phyloP scores from a whole-genome alignment of 2,797 vertebrate species.

The Rhinichthys osculus region DNA sequence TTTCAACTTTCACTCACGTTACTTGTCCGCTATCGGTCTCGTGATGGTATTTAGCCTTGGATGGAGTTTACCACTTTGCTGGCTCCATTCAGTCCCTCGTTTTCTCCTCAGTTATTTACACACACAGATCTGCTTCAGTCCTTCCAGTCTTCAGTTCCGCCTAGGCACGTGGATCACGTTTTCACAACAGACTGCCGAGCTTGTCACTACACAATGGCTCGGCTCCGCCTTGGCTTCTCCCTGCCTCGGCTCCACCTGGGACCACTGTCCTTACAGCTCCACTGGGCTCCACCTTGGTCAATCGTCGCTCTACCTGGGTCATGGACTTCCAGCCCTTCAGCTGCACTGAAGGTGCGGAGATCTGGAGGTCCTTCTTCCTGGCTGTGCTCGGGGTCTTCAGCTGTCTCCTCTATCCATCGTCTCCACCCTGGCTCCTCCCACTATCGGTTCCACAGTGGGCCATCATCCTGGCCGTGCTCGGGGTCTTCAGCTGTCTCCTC shows the following conservation, averaged over 20 bases:
- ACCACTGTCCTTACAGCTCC: background rate
- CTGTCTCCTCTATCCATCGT: no score
- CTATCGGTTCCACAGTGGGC: no score
- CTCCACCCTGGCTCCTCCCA: background rate
- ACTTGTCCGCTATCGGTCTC: no score
- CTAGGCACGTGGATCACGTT: background rate
- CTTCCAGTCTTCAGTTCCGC: background rate
- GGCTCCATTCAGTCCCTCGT: background rate
- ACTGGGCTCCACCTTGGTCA: background rate
- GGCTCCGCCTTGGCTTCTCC: background rate
- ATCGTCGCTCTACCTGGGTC: background rate
- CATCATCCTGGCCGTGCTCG: no score
- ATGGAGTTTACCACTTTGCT: no score
- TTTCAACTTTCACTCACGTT: no score
- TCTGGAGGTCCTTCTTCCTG: no score
- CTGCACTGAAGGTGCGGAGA: no score
- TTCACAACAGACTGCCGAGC: background rate
- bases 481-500: no score
- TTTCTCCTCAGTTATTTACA: background rate
- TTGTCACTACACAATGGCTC: no score
- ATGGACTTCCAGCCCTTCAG: background rate
- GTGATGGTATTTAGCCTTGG: no score
- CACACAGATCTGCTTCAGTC: background rate
- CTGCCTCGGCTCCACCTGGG: background rate
- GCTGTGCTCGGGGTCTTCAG: no score